Evolutionary conservation across 2,888 invertebrate species (phyloP).

Genomic region (Melieria omissa): DNA sequence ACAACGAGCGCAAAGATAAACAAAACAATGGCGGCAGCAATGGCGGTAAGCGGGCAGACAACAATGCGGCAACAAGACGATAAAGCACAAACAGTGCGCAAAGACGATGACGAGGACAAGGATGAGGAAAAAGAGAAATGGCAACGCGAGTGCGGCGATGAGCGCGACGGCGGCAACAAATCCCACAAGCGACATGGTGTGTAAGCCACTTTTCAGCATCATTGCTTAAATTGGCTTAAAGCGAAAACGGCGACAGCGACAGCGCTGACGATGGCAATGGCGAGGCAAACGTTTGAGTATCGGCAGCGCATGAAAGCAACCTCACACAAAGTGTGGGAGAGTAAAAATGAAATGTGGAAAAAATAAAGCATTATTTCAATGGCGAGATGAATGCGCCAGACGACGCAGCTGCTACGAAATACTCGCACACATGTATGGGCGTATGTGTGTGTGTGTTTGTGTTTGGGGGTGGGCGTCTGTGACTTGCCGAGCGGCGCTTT

Average conservation of each 20-base stretch:
- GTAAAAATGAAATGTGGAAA: neutral
- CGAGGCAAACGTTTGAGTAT: neutral
- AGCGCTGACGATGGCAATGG: neutral
- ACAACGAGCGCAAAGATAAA: neutral
- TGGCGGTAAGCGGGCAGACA: neutral
- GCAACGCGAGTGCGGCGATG: neutral
- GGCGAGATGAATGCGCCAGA: neutral
- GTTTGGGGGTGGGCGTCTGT: neutral
- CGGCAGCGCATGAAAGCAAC: neutral
- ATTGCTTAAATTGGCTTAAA: constrained; percentile 42
- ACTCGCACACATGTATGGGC: constrained; percentile 4
- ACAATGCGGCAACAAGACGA: neutral
- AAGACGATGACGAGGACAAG: neutral
- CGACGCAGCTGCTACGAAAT: neutral
- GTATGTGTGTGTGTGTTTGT: neutral
- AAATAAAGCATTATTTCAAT: constrained; percentile 7
- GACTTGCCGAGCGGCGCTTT: neutral
- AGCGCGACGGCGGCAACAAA: constrained; percentile 24
- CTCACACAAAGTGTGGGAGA: neutral
- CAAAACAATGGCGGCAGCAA: neutral
- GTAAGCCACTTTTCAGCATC: constrained; percentile 46
- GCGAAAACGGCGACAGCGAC: constrained; percentile 13
- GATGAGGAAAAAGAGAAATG: neutral
- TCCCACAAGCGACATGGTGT: constrained; percentile 36
- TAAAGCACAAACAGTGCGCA: neutral